These are phyloP conservation scores for Silurus aristotelis DNA, from an alignment of 2,797 vertebrate species.

Conservation along the genomic window DNA sequence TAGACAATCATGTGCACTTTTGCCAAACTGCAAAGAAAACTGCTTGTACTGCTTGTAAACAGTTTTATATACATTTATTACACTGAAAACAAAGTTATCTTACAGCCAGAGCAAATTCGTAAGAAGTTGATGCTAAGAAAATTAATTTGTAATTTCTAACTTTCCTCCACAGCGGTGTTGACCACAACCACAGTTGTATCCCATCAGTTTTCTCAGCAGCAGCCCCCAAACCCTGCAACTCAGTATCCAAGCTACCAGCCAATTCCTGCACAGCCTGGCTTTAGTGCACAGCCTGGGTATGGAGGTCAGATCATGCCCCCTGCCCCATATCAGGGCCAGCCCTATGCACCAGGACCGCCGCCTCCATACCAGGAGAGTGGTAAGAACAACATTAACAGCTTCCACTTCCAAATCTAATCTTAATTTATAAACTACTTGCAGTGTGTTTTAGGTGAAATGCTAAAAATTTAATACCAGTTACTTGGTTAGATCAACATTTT, in stretches of 20 bases:
- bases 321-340: constrained; percentile 46
- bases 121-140: neutral
- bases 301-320: constrained; percentile 56
- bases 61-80: neutral
- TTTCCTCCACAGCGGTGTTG: constrained; percentile 64
- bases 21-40: neutral
- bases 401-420: neutral
- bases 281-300: constrained; percentile 56
- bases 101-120: neutral
- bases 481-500: neutral
- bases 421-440: neutral
- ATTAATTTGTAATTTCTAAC: neutral
- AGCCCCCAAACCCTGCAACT: constrained; percentile 60
- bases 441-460: neutral
- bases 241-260: constrained; percentile 71
- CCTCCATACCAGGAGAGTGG: constrained; percentile 63
- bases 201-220: constrained; percentile 67
- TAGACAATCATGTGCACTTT: neutral
- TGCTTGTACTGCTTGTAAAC: neutral
- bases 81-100: neutral
- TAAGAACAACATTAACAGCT: constrained; percentile 29
- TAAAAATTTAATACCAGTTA: neutral
- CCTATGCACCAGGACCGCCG: constrained; percentile 46
- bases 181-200: constrained; percentile 71
- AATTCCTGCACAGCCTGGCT: constrained; percentile 65